These are phyloP conservation scores for Nautilus pompilius DNA, from an alignment of 1,140 invertebrate species.

Conservation along the genomic window DNA sequence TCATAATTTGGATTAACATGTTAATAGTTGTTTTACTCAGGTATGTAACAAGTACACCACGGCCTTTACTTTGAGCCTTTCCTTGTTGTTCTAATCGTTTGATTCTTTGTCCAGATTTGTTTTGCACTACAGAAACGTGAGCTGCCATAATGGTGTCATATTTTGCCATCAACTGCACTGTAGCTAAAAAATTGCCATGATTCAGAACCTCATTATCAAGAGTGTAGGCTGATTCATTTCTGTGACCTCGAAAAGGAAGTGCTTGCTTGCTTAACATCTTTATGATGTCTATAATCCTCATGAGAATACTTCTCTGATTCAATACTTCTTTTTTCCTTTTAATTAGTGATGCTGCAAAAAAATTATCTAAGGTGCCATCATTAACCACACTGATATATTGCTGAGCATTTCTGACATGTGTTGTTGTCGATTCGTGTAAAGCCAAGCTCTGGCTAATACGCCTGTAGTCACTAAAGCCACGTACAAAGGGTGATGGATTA, in stretches of 20 bases:
- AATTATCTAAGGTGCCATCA: background rate
- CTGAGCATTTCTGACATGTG: background rate
- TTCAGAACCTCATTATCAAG: conserved; percentile 2
- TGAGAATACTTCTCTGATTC: background rate
- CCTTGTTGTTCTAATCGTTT: background rate
- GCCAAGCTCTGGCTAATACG: background rate
- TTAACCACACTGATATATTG: background rate
- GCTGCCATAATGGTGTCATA: background rate
- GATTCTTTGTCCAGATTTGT: background rate
- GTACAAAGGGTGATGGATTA: background rate
- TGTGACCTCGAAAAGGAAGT: background rate
- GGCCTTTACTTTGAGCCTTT: background rate
- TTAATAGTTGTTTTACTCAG: no score
- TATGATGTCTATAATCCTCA: background rate
- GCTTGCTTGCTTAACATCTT: background rate
- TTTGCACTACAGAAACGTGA: conserved; percentile 1
- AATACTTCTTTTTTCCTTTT: background rate
- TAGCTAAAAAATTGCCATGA: conserved; percentile 1
- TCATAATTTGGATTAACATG: no score
- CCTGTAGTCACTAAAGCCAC: no score
- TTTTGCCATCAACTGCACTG: background rate
- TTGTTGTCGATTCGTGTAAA: background rate
- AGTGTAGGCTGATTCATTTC: background rate
- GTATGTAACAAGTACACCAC: background rate
- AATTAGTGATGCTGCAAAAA: background rate